Conservation (phyloP, 2,888 invertebrate species). For the Apamea sordens region DNA sequence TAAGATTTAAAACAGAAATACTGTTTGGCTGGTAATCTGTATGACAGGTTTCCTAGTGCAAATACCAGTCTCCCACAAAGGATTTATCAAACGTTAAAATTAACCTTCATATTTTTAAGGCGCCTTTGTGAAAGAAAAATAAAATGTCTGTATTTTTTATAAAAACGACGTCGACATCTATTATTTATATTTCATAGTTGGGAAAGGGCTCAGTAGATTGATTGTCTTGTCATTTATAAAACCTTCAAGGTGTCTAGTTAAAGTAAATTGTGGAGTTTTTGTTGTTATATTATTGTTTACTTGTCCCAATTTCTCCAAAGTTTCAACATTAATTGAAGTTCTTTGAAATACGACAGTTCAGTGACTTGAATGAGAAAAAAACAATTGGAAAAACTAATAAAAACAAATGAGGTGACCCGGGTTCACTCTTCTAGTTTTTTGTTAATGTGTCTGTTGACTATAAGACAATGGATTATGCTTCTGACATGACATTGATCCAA, state of each 20-base stretch:
- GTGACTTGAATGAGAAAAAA: slow-evolving; percentile 56
- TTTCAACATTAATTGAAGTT: slow-evolving; percentile 54
- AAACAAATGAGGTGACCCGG: slow-evolving; percentile 53
- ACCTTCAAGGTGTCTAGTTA: neutral
- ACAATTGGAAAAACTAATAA: slow-evolving; percentile 55
- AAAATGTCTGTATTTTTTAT: neutral
- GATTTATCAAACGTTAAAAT: neutral
- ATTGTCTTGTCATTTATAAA: neutral
- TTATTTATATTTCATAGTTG: neutral
- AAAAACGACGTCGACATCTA: neutral
- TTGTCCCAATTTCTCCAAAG: slow-evolving; percentile 61
- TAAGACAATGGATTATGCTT: slow-evolving; percentile 3
- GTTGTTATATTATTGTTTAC: slow-evolving; percentile 63
- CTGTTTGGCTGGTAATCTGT: neutral
- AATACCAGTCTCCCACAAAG: neutral
- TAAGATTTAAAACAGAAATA: neutral
- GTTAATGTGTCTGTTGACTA: slow-evolving; percentile 36
- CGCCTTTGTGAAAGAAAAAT: neutral
- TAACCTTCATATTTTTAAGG: neutral
- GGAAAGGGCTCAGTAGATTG: neutral
- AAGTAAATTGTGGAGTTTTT: slow-evolving; percentile 46
- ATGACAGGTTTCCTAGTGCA: neutral
- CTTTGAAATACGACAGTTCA: slow-evolving; percentile 51
- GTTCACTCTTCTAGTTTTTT: slow-evolving; percentile 37
- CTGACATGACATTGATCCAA: neutral